Evolutionary conservation across 2,797 vertebrate genomes (phyloP).

Genomic region (Poeciliopsis gracilis): DNA sequence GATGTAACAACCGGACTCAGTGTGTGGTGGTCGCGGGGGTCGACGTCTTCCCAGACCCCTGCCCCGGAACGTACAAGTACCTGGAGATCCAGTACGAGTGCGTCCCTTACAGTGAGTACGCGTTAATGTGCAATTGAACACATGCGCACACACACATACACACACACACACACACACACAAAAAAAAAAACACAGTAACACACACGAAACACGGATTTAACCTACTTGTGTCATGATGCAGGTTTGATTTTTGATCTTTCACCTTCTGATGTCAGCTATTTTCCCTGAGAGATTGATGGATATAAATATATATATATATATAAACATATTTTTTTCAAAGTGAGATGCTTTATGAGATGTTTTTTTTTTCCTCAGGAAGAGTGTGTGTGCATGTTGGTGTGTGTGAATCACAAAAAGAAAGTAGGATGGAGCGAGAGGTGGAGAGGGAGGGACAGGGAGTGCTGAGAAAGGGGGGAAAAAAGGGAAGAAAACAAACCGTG

Average conservation of each 20-base stretch:
- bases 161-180: too few species aligned
- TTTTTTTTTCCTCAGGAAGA: slow-evolving; percentile 65
- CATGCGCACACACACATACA: not conserved
- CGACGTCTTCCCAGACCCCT: slow-evolving; percentile 86
- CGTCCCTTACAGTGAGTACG: slow-evolving; percentile 93
- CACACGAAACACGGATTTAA: slow-evolving; percentile 40
- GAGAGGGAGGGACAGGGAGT: slow-evolving; percentile 27
- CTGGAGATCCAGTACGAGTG: slow-evolving; percentile 88
- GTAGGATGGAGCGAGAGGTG: slow-evolving; percentile 37
- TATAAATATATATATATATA: slow-evolving; percentile 10
- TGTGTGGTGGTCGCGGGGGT: slow-evolving; percentile 92
- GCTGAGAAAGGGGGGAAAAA: slow-evolving; percentile 29
- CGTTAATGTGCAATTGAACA: slow-evolving; percentile 10
- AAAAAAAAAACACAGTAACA: not conserved
- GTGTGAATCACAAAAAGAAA: slow-evolving; percentile 25
- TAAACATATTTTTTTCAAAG: not conserved
- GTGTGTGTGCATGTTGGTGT: slow-evolving; percentile 22
- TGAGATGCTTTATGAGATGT: slow-evolving; percentile 1
- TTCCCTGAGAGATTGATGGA: slow-evolving; percentile 51
- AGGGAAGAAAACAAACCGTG: slow-evolving; percentile 39
- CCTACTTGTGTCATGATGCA: slow-evolving; percentile 33
- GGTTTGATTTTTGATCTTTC: slow-evolving; percentile 30
- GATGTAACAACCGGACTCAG: slow-evolving; percentile 93
- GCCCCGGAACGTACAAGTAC: slow-evolving; percentile 78
- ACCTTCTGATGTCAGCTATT: slow-evolving; percentile 51